Evolutionary conservation across 2,113 vertebrate species (phyloP), one percentile per base, ranked within the genome.

Genomic region (Trematomus loennbergii): DNA sequence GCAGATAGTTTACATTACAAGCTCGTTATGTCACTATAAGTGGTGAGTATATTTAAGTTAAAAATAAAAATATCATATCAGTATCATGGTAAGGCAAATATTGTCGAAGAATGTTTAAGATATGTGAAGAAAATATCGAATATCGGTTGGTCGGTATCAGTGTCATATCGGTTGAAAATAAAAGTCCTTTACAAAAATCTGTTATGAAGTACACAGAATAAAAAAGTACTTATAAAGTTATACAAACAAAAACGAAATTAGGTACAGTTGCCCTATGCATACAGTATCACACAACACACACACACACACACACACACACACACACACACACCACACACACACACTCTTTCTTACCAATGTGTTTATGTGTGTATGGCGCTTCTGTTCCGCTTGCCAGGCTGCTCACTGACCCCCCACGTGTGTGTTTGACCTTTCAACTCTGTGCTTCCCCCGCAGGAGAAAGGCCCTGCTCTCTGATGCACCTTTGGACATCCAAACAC

Each of bases 401-500:
- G 93, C 79, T 95, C 94, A 74, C 79, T 96, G 95, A 96, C 94
- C 96, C 94, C 72, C 62, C 83, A 86, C 89, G 77, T 82, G 91
- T 93, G 92, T 94, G 87, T 94, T 96, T 97, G 95, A 95, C 95
- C 95, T 95, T 91, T 95, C 93, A 96, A 95, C 94, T 90, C 88
- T 86, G 72, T 8, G 71, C 93, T 93, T 94, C 89, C 91, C 93
- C 92, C 94, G 90, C 92, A 93, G 92, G 95, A 95, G 94, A 86
- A 88, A 84, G 82, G 82, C 65, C 46, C 73, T 60, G 53, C 68
- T 67, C 79, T 66, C 65, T 57, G 36, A 53, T 74, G 75, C 79
- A 85, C 84, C 85, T 88, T 66, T 80, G 55, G 67, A 78, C 74
- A 75, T 84, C 80, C 22, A 84, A 78, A 62, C 17, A 75, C 54